Evolutionary conservation across 1,140 invertebrate genomes (phyloP), one percentile per base, ranked within the genome.

Genomic region (Triops cancriformis): DNA sequence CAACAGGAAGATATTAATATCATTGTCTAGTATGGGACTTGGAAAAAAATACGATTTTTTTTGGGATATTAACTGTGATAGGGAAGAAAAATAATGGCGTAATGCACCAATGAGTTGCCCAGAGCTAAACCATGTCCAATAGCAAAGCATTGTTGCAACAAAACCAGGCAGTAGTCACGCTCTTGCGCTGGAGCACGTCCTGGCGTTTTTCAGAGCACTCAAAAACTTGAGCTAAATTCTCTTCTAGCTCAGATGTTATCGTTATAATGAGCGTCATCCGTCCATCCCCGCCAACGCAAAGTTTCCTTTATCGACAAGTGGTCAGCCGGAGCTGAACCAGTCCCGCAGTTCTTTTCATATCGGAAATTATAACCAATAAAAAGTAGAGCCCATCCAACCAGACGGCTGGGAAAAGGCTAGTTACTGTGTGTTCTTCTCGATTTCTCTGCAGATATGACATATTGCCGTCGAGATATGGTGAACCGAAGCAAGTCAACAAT

Each of bases 301-400:
- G 51, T 64, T 64, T 64, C 51, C 51, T 64, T 3, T 23, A 64
- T 64, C 51, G 51, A 64, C 51, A 64, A 64, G 51, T 64, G 51
- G 51, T 64, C 51, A 64, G 51, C 51, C 51, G 23, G 51, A 64
- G 51, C 51, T 23, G 23, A 64, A 64, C 51, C 51, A 64, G 51
- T 64, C 51, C 51, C 51, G 51, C 0, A 64, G 51, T 14, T 23
- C 51, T 64, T 64, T 64, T 64, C 51, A 64, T 64, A 64, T 64
- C 51, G 51, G 51, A 64, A 64, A 64, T 64, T 64, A 64, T 64
- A 64, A 64, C 51, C 51, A 64, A 64, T 64, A 64, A 64, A 64
- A 64, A 64, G 18, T 18, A 64, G 51, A 64, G 23, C 51, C 51
- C 51, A 64, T 64, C 51, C 14, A 23, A 64, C 51, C 51, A 64